A percentile compares a stretch with the other conserved stretches of the same genome.
Evolutionary conservation across 1,140 invertebrate genomes (phyloP).

Genomic region (Bombus terrestris): DNA sequence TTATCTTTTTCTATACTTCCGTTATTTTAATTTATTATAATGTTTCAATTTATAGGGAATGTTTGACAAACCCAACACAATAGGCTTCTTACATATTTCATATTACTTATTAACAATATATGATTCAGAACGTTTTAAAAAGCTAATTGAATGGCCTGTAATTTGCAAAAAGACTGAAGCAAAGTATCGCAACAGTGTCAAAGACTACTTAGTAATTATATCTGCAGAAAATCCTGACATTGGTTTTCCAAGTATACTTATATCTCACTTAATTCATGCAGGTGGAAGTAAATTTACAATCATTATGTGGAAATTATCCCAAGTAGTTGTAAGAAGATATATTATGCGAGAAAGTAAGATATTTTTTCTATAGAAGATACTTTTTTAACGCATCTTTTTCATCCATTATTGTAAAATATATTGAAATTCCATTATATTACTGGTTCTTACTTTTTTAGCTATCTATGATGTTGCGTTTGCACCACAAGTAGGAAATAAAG

Average conservation of each 20-base stretch:
- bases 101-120: conserved; percentile 80
- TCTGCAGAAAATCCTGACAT: conserved; percentile 72
- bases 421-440: conserved; percentile 24
- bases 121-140: conserved; percentile 79
- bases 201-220: conserved; percentile 68
- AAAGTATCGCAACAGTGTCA: conserved; percentile 78
- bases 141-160: conserved; percentile 81
- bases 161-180: conserved; percentile 81
- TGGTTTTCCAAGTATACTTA: conserved; percentile 69
- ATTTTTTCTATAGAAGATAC: neutral
- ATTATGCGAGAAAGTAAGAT: conserved; percentile 60
- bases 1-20: neutral
- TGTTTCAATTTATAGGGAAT: conserved; percentile 76
- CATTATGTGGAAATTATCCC: conserved; percentile 76
- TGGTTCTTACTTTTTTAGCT: conserved; percentile 45
- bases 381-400: neutral
- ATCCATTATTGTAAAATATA: conserved; percentile 6
- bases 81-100: conserved; percentile 81
- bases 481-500: conserved; percentile 56
- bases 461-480: conserved; percentile 38
- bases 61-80: conserved; percentile 82
- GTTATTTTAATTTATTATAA: neutral
- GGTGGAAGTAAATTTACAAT: conserved; percentile 72
- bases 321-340: conserved; percentile 66
- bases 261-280: conserved; percentile 72